phyloP scores from a whole-genome alignment of 1,140 invertebrate species.

The Tetramorium parvispinum region DNA sequence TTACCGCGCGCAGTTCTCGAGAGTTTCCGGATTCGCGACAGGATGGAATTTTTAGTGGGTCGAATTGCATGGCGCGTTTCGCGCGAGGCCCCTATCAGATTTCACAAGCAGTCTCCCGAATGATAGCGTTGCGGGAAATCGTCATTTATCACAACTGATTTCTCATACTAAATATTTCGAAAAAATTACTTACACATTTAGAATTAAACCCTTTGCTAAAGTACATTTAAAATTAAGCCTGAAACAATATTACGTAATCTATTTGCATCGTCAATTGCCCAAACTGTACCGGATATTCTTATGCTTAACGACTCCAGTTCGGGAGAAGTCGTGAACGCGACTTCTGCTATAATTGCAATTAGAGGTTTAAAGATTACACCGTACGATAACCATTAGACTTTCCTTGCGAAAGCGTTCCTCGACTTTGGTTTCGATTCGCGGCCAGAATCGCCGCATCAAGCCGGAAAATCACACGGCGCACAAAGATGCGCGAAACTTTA shows the following conservation, averaged over 20 bases:
- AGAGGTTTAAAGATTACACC: conserved; percentile 50
- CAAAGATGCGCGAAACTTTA: conserved; percentile 72
- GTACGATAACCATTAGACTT: conserved; percentile 41
- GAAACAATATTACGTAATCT: neutral
- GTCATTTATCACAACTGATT: neutral
- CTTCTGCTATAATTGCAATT: conserved; percentile 51
- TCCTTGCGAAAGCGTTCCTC: conserved; percentile 51
- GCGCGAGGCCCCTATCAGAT: neutral
- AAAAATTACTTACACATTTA: neutral
- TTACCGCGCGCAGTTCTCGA: neutral
- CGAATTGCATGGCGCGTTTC: neutral
- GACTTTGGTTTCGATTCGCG: conserved; percentile 55
- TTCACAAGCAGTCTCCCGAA: neutral
- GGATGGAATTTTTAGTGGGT: conserved; percentile 9
- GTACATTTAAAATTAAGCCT: neutral
- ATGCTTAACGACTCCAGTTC: neutral
- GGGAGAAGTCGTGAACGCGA: neutral
- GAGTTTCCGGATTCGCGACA: neutral
- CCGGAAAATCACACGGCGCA: conserved; percentile 71
- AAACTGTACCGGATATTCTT: neutral
- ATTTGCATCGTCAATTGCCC: neutral
- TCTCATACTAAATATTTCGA: neutral
- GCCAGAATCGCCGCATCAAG: conserved; percentile 59
- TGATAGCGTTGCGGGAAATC: neutral
- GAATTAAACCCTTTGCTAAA: neutral